Evolutionary conservation across 37 sponge, comb jelly and placozoan species (phyloP), one percentile per base, ranked within the genome.

Genomic region (Diacarnus erythraeanus): DNA sequence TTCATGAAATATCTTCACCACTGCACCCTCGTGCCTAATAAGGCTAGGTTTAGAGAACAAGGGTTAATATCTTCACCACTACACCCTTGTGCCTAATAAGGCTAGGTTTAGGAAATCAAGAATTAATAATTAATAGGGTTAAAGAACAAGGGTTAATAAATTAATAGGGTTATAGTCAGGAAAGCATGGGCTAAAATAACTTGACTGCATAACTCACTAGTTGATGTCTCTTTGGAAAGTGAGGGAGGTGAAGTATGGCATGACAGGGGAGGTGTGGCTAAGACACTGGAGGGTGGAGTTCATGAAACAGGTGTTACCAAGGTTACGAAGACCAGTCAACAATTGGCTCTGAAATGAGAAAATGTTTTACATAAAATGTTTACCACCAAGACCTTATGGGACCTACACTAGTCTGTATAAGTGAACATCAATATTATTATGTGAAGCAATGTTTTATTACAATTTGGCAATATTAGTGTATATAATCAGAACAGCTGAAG

Each of bases 1-100:
- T n/a, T n/a, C n/a, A n/a, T n/a, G n/a, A n/a, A 95, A 98, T 81
- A 95, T 94, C 77, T 91, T 90, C 22, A 96, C 98, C 23, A 98
- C 75, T 38, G 59, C 68, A 34, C 98, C 98, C 30, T 83, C 74
- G 74, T 59, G 56, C 21, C 92, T 86, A 12, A 92, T 56, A 15
- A 90, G 96, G 67, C 88, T 94, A 20, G 64, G 33, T 87, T 89
- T 47, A 59, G 40, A 35, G 67, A n/a, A n/a, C n/a, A n/a, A n/a
- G n/a, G n/a, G n/a, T n/a, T n/a, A 95, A 98, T 81, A 95, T 94
- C 77, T 91, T 90, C 22, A 96, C 98, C 23, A 98, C 75, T 38
- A 64, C 68, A 34, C 98, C 98, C 30, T 83, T 78, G 74, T 59
- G 56, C 21, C 92, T 86, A 12, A 92, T 56, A 15, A 90, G 96